Evolutionary conservation across 2,888 invertebrate species (phyloP).

Genomic region (Amorpha juglandis): DNA sequence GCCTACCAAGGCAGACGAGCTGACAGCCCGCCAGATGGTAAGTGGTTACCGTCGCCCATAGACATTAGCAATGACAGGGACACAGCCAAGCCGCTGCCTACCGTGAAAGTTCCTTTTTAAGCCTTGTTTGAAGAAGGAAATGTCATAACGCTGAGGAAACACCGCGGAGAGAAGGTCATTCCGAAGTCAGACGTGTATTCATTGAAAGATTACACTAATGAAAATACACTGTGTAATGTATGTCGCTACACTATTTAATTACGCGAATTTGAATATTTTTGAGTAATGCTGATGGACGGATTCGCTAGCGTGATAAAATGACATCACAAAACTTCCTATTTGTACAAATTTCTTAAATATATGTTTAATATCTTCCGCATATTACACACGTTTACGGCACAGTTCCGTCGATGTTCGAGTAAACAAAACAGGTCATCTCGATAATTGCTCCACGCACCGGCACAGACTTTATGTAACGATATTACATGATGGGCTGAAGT

Average conservation of each 20-base stretch:
- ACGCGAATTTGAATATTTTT: background rate
- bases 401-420: constrained; percentile 8
- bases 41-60: too few relatives aligned
- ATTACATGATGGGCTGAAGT: constrained; percentile 4
- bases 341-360: constrained; percentile 14
- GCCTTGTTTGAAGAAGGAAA: too few relatives aligned
- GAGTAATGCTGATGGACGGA: background rate
- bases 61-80: too few relatives aligned
- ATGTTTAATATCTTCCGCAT: constrained; percentile 17
- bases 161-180: too few relatives aligned
- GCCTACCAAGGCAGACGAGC: too few relatives aligned
- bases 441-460: constrained; percentile 19
- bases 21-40: too few relatives aligned
- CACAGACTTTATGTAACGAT: constrained; percentile 11
- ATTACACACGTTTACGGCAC: constrained; percentile 20
- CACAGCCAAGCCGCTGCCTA: too few relatives aligned
- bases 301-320: background rate
- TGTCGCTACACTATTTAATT: background rate
- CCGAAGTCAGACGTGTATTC: too few relatives aligned
- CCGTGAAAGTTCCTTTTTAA: too few relatives aligned
- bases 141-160: too few relatives aligned
- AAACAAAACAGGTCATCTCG: constrained; percentile 19
- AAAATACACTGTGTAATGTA: too few relatives aligned
- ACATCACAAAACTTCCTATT: background rate
- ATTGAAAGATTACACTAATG: too few relatives aligned